These are phyloP conservation scores for Rhegmatorhina hoffmannsi DNA, from an alignment of 2,113 vertebrate genomes.

Conservation along the genomic window DNA sequence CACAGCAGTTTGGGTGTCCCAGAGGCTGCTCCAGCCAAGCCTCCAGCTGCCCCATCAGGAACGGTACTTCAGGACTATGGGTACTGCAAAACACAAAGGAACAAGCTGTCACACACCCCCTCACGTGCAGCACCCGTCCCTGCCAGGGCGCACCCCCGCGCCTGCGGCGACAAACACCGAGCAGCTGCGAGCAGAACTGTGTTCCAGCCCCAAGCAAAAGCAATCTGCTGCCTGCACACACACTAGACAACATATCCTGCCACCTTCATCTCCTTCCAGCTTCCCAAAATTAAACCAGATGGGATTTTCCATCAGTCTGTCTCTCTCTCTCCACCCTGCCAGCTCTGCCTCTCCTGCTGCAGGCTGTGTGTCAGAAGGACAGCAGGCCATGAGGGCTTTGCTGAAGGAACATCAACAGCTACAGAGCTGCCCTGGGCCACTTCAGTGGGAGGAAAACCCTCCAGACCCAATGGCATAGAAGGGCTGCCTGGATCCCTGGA, in stretches of 20 bases:
- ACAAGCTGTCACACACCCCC: not conserved
- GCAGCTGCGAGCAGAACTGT: not conserved
- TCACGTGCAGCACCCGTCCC: accelerated
- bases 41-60: conserved; percentile 71
- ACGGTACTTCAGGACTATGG: conserved; percentile 78
- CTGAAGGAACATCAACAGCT: not conserved
- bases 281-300: conserved; percentile 62
- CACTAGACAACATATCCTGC: conserved; percentile 5
- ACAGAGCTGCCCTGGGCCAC: not conserved
- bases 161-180: not conserved
- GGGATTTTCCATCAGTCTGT: conserved; percentile 48
- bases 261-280: conserved; percentile 55
- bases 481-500: not conserved
- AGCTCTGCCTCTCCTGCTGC: not conserved
- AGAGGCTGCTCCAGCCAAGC: conserved; percentile 55
- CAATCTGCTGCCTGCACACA: conserved; percentile 15
- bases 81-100: conserved; percentile 71
- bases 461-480: not conserved
- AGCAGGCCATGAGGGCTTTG: not conserved
- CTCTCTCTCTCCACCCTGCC: not conserved
- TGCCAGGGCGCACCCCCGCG: not conserved
- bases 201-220: not conserved
- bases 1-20: conserved; percentile 69
- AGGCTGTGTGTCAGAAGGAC: not conserved
- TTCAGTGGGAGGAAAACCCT: not conserved